Evolutionary conservation across 2,113 vertebrate species (phyloP), one percentile per base, ranked within the genome.

Genomic region (Archocentrus centrarchus): DNA sequence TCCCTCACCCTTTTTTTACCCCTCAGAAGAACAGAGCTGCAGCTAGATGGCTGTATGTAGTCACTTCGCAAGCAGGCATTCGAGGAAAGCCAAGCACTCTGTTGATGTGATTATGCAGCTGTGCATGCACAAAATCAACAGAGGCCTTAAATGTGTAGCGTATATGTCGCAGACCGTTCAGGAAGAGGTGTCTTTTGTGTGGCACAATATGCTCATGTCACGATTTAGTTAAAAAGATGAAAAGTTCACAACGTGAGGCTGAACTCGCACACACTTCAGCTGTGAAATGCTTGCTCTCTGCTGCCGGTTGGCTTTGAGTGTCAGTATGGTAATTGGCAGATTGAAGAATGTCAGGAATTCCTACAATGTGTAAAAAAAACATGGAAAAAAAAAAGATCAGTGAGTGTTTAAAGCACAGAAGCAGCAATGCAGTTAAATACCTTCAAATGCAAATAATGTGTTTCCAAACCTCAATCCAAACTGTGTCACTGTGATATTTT

Each of bases 31-130:
- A 11, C 88, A 55, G 84, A 90, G 92, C 93, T 89, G 93, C 94
- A 95, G 94, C 95, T 95, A 95, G 95, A 92, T 95, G 95, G 95
- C 96, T 93, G 94, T 92, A 93, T 95, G 93, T 94, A 95, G 92
- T 95, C 95, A 79, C 90, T 85, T 80, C 91, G 91, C 89, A 90
- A 83, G 82, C 89, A 79, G 85, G 84, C 87, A 80, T 85, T 93
- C 92, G 14, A 90, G 85, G 93, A 92, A 93, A 92, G 87, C 79
- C 18, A 58, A 87, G 84, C 60, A 39, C 32, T 75, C 76, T 79
- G 66, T 60, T 77, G 64, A 80, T 79, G 75, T 55, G 53, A 57
- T 73, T 80, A 32, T 87, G 85, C 79, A 81, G 78, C 79, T 50
- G 81, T 44, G 47, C 85, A 88, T 22, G 64, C 81, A 85, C 82